Conservation (phyloP, 2,888 invertebrate species). For the Cryptus viduatorius region DNA sequence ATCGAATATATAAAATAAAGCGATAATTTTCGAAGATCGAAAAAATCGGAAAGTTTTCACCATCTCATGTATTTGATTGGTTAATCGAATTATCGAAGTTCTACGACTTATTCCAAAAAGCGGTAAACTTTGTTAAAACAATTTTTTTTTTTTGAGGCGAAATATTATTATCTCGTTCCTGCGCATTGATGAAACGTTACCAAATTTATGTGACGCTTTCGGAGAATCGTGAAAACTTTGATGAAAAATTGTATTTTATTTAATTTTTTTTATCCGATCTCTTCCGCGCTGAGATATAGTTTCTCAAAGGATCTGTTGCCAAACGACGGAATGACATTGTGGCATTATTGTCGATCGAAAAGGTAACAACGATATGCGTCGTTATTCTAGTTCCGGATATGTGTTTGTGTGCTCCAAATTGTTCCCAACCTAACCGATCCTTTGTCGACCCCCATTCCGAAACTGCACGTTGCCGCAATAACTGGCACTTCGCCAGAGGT, state of each 20-base stretch:
- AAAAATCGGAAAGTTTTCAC: neutral
- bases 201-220: neutral
- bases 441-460: slow-evolving; percentile 99
- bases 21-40: neutral
- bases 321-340: neutral
- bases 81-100: no score
- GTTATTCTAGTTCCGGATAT: slow-evolving; percentile 47
- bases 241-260: neutral
- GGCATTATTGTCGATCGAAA: slow-evolving; percentile 1
- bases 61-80: no score
- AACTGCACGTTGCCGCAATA: slow-evolving; percentile 98
- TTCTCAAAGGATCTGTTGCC: neutral
- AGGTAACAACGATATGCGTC: neutral
- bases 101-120: no score
- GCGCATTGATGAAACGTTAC: neutral
- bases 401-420: slow-evolving; percentile 63
- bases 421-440: slow-evolving; percentile 91
- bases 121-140: no score
- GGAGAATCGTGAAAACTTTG: neutral
- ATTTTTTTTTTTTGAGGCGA: no score
- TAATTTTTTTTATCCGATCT: neutral
- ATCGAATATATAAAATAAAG: slow-evolving; percentile 21
- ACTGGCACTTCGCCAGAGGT: slow-evolving; percentile 94
- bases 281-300: neutral
- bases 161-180: neutral